Evolutionary conservation across 1,140 invertebrate species (phyloP), one percentile per base, ranked within the genome.

Genomic region (Zophobas atratus): DNA sequence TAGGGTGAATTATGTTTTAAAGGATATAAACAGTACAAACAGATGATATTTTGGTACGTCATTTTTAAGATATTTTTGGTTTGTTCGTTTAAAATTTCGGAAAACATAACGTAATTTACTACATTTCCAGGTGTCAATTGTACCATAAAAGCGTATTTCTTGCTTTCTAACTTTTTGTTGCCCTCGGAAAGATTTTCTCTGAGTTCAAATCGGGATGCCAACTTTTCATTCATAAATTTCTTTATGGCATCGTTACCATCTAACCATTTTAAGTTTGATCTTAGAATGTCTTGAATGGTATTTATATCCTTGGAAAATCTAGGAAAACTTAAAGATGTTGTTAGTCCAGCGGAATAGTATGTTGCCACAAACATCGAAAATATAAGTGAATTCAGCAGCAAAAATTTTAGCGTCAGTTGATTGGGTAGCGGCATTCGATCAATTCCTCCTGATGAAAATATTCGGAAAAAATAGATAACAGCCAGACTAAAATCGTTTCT

Each of bases 301-400:
- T 72, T 72, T 1, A 51, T 72, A 43, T 72, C 51, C 38, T 72
- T 72, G 34, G 70, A 53, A 72, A 53, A 72, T 48, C 70, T 43
- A n/a, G 70, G 70, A 36, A 72, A 72, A 51, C 51, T 43, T 34
- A 72, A 51, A 6, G 51, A 72, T 2, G 51, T 72, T 55, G 70
- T 72, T 36, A 72, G 3, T 53, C 70, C 70, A 34, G 70, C 70
- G 32, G 36, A 51, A 35, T 72, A 72, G 5, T 72, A 72, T 35
- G 51, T 46, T 51, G 70, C 34, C 2, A 67, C 39, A 2, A 67
- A 5, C 39, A 67, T 20, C 3, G 2, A 67, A 67, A 67, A 67
- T 20, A 43, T 43, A 1, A 39, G 35, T 38, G 60, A 67, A 33
- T 34, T 55, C 8, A 55, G 1, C 20, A 55, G 6, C 3, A 8